phyloP scores from a whole-genome alignment of 2,888 invertebrate genomes.

The Girardia tigrina region DNA sequence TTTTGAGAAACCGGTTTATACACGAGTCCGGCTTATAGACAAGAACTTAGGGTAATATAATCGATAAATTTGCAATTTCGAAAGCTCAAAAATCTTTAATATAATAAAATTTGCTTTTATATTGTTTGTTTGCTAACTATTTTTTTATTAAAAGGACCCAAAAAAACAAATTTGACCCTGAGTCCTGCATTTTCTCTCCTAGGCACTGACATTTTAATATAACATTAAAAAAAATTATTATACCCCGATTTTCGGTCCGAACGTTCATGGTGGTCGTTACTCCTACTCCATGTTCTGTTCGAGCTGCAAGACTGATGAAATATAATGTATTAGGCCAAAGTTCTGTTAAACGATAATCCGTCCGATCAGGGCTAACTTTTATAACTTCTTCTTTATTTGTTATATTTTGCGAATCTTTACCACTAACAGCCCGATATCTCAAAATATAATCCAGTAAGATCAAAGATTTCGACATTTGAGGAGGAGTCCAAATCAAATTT shows the following conservation, averaged over 20 bases:
- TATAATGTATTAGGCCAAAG: slow-evolving; percentile 27
- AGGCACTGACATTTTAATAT: too few relatives aligned
- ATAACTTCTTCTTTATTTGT: background rate
- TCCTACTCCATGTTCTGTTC: slow-evolving; percentile 31
- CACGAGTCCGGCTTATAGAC: too few relatives aligned
- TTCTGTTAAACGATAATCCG: slow-evolving; percentile 9
- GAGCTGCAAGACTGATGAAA: slow-evolving; percentile 25
- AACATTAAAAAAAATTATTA: background rate
- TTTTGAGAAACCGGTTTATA: too few relatives aligned
- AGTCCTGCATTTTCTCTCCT: too few relatives aligned
- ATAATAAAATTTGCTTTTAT: too few relatives aligned
- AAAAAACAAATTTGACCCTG: too few relatives aligned
- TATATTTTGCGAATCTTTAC: background rate
- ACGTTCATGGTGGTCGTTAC: slow-evolving; percentile 27
- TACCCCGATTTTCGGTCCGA: slow-evolving; percentile 29
- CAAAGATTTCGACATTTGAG: slow-evolving; percentile 5
- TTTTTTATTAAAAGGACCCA: too few relatives aligned
- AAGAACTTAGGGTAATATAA: too few relatives aligned
- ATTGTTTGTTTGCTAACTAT: too few relatives aligned
- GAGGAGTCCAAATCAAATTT: slow-evolving; percentile 30
- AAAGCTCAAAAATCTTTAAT: too few relatives aligned
- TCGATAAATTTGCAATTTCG: too few relatives aligned
- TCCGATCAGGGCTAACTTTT: background rate
- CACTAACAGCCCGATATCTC: slow-evolving; percentile 5
- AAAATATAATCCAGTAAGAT: slow-evolving; percentile 25